phyloP scores from a whole-genome alignment of 2,797 vertebrate species.

The Orestias chungarensis region DNA sequence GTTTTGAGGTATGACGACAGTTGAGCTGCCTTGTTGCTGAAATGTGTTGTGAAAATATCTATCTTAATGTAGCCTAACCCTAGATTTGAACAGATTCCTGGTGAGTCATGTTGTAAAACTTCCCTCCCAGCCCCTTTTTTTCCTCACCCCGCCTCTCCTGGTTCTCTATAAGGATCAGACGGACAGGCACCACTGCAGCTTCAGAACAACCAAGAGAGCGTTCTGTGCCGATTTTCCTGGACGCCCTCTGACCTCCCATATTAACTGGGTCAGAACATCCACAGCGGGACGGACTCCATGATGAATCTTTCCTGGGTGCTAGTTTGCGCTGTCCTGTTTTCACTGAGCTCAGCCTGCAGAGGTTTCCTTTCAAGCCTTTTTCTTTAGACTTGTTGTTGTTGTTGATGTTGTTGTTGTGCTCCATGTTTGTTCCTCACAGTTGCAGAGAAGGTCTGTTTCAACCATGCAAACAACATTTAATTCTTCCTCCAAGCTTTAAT shows the following conservation, averaged over 20 bases:
- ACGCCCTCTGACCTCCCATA: conserved; percentile 27
- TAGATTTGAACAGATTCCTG: not conserved
- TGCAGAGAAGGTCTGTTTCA: not conserved
- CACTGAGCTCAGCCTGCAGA: conserved; percentile 37
- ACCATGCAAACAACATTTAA: not conserved
- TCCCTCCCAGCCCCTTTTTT: conserved; percentile 33
- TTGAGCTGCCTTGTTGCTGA: too few species aligned
- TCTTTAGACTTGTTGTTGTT: conserved; percentile 9
- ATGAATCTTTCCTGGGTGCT: conserved; percentile 52
- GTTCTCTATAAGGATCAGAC: too few species aligned
- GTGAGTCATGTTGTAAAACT: conserved; percentile 69
- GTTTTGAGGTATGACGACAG: too few species aligned
- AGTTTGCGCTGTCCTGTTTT: conserved; percentile 30
- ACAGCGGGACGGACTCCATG: not conserved
- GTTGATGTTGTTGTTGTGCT: conserved; percentile 18
- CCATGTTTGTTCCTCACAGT: conserved; percentile 46
- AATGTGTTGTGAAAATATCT: too few species aligned
- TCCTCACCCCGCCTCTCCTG: conserved; percentile 10
- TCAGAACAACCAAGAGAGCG: conserved; percentile 41
- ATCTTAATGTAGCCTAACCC: conserved; percentile 4
- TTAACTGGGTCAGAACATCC: not conserved
- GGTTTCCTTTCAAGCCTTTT: conserved; percentile 45
- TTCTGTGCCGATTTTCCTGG: conserved; percentile 25
- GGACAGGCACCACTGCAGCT: conserved; percentile 5
- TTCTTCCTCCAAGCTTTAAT: not conserved